phyloP scores from a whole-genome alignment of 2,113 vertebrate genomes.

The Tragelaphus imberbis region DNA sequence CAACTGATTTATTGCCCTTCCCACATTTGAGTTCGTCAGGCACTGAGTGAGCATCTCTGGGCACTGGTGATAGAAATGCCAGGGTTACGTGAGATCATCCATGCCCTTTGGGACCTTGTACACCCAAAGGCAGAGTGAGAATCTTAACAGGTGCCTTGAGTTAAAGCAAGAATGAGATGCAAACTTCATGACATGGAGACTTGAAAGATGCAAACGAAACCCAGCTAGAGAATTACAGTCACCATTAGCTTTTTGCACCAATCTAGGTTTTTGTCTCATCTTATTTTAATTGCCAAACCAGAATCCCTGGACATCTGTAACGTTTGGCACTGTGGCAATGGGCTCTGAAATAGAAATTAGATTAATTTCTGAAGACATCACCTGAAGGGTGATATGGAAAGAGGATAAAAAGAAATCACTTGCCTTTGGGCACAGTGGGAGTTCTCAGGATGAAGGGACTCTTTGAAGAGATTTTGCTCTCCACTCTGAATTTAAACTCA shows the following conservation, averaged over 20 bases:
- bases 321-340: background rate
- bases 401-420: background rate
- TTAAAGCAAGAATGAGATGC: background rate
- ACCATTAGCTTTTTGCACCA: background rate
- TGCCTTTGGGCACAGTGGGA: background rate
- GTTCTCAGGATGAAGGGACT: background rate
- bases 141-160: background rate
- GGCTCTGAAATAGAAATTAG: background rate
- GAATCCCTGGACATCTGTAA: background rate
- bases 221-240: background rate
- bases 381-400: background rate
- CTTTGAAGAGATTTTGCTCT: background rate
- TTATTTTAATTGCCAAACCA: background rate
- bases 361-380: background rate
- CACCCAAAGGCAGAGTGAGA: background rate
- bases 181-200: background rate
- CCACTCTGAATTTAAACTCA: background rate
- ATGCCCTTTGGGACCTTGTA: background rate
- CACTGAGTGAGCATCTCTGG: accelerated
- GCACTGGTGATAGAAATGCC: accelerated
- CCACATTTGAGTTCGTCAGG: no score
- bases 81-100: accelerated
- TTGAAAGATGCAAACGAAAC: background rate
- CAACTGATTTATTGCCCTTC: background rate
- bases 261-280: background rate